A percentile compares a stretch with the other conserved stretches of the same genome.
phyloP scores from a whole-genome alignment of 2,888 invertebrate species.

The Ormyrus thymus region DNA sequence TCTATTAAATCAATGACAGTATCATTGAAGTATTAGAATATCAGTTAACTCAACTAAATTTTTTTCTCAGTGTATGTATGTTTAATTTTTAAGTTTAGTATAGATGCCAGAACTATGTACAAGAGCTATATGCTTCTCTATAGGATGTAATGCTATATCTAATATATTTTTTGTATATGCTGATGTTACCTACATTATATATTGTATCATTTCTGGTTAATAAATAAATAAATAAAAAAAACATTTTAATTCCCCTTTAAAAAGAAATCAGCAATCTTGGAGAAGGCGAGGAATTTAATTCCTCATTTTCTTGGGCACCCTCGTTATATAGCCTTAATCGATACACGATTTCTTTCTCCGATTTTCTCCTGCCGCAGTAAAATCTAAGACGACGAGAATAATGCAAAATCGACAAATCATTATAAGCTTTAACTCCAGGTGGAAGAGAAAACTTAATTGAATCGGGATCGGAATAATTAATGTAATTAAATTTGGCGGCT shows the following conservation, averaged over 20 bases:
- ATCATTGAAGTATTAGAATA: no score
- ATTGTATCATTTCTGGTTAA: no score
- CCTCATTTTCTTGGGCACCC: constrained; percentile 8
- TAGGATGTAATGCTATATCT: no score
- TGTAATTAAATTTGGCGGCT: constrained; percentile 46
- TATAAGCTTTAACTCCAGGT: background rate
- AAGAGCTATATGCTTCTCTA: no score
- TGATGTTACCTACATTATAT: no score
- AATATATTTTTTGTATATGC: no score
- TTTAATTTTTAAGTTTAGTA: no score
- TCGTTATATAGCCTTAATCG: constrained; percentile 18
- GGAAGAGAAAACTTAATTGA: constrained; percentile 45
- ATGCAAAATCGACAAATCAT: background rate
- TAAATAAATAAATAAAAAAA: no score
- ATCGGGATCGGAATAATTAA: constrained; percentile 43
- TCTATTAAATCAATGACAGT: no score
- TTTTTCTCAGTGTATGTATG: no score
- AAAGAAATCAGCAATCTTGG: constrained; percentile 11
- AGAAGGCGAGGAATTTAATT: constrained; percentile 34
- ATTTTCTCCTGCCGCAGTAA: background rate
- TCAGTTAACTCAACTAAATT: no score
- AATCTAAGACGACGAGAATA: background rate
- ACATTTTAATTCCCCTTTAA: constrained; percentile 4
- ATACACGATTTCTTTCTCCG: constrained; percentile 37
- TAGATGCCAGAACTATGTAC: no score